A percentile compares a stretch with the other conserved stretches of the same genome.
Conservation (phyloP, 2,888 invertebrate species). For the Drosophila demipolita region DNA sequence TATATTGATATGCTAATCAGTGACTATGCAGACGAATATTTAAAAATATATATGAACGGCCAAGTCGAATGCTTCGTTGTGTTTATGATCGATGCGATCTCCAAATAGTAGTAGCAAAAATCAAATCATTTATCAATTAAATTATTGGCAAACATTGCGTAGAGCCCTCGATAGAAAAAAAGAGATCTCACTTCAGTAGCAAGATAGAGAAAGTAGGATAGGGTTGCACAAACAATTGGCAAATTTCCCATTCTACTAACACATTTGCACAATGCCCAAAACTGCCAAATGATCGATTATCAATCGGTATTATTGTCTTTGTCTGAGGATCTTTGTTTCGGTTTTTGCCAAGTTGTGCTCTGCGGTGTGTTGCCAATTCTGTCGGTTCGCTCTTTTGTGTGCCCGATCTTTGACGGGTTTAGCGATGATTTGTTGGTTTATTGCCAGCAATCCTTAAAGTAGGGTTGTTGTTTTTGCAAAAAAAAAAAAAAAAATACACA, state of each 20-base stretch:
- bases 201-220: constrained; percentile 4
- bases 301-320: constrained; percentile 46
- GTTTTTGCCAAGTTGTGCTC: constrained; percentile 21
- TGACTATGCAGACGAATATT: constrained; percentile 33
- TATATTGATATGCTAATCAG: constrained; percentile 80
- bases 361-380: constrained; percentile 78
- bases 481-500: neutral
- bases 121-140: constrained; percentile 82
- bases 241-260: constrained; percentile 38
- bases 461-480: constrained; percentile 39
- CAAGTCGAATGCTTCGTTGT: constrained; percentile 39
- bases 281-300: constrained; percentile 79
- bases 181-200: constrained; percentile 38
- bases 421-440: constrained; percentile 78
- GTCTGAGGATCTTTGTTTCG: constrained; percentile 29
- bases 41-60: neutral
- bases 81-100: constrained; percentile 70
- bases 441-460: constrained; percentile 53
- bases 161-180: constrained; percentile 53
- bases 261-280: constrained; percentile 46
- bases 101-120: constrained; percentile 42
- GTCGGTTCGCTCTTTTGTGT: constrained; percentile 38
- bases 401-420: constrained; percentile 51
- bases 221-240: constrained; percentile 54
- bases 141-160: constrained; percentile 81